Evolutionary conservation across 2,888 invertebrate genomes (phyloP), one percentile per base, ranked within the genome.

Genomic region (Himalopsyche japonica): DNA sequence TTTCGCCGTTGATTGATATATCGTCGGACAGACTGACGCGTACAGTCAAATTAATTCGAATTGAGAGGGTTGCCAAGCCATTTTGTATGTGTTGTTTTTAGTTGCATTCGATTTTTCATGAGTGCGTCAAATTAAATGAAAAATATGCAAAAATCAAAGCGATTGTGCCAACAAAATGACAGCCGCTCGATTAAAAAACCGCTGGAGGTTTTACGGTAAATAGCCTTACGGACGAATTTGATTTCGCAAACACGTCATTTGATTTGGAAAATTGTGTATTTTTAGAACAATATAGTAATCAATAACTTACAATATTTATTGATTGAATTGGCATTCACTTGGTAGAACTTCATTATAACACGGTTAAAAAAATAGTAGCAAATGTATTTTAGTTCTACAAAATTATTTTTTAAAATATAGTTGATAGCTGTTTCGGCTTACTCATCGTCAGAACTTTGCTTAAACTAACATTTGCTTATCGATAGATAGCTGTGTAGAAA

Each of bases 61-160:
- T 80, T 70, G 70, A 70, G 70, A 70, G 70, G 70, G 70, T 70
- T 70, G 70, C 70, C 70, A 70, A 5, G 70, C 70, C 15, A 70
- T 70, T 70, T 70, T 70, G 70, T 70, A 30, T 70, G 15, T 57
- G 57, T 57, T 57, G 57, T 57, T 70, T 70, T 70, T 27, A 70
- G 70, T 70, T 70, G 70, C 70, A 70, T 70, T 70, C 70, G 70
- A 70, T 30, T 70, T 70, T 27, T 12, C 27, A 30, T 30, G 70
- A 27, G 70, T 70, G 48, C 49, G 78, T 37, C 47, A 30, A 27
- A 80, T 70, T 70, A 30, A 81, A 81, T 76, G 81, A 81, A 76
- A 81, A 81, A 81, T 81, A 76, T 76, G 76, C 81, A 37, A 47
- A 76, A 81, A 81, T 81, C 81, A 76, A 37, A 81, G 47, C 81